Evolutionary conservation across 2,113 vertebrate species (phyloP).

Genomic region (Silurus asotus): DNA sequence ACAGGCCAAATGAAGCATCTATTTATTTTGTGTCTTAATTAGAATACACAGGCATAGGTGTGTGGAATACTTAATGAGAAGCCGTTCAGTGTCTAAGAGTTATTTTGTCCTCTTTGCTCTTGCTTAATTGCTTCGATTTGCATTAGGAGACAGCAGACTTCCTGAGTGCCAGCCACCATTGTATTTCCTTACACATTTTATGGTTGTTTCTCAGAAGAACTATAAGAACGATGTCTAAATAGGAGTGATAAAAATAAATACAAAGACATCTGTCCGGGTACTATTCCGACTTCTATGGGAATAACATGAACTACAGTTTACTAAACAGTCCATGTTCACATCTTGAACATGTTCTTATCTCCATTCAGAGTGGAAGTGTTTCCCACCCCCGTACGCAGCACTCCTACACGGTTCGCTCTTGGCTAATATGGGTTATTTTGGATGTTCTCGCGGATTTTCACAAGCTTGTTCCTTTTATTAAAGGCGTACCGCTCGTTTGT

Average conservation of each 20-base stretch:
- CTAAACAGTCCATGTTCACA: slow-evolving; percentile 22
- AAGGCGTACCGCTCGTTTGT: slow-evolving; percentile 4
- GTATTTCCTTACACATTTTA: not conserved
- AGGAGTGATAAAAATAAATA: not conserved
- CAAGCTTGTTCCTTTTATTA: slow-evolving; percentile 26
- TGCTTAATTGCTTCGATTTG: slow-evolving; percentile 11
- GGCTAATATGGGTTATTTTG: not conserved
- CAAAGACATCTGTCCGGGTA: not conserved
- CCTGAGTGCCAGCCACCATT: not conserved
- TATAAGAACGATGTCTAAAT: slow-evolving; percentile 11
- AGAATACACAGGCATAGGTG: slow-evolving; percentile 9
- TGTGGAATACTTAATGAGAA: slow-evolving; percentile 9
- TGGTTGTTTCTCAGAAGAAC: not conserved
- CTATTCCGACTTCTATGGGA: slow-evolving; percentile 29
- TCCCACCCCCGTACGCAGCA: not conserved
- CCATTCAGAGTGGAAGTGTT: not conserved
- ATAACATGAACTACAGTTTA: not conserved
- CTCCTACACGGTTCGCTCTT: slow-evolving; percentile 4
- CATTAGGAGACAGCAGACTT: not conserved
- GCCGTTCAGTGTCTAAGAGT: slow-evolving; percentile 7
- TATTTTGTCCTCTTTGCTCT: slow-evolving; percentile 14
- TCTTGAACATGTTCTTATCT: slow-evolving; percentile 16
- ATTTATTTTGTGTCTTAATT: slow-evolving; percentile 23
- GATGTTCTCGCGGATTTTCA: not conserved
- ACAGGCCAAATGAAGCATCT: not conserved